Evolutionary conservation across 2,888 invertebrate genomes (phyloP).

Genomic region (Zygothrica quintamaculata): DNA sequence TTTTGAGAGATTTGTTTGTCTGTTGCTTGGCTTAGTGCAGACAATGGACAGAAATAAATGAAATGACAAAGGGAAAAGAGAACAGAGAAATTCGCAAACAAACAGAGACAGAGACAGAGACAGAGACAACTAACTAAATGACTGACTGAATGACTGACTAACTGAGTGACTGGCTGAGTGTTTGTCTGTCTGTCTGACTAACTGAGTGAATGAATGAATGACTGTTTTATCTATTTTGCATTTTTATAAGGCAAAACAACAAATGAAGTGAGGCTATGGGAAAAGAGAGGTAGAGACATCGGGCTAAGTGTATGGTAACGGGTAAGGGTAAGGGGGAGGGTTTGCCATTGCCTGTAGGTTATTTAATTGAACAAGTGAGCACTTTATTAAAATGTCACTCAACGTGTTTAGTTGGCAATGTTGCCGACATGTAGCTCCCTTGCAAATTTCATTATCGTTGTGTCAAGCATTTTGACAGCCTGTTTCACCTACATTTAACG

Average conservation of each 20-base stretch:
- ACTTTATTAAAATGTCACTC: conserved; percentile 80
- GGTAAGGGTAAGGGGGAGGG: too few species aligned
- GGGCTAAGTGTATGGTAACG: too few species aligned
- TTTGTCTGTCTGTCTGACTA: conserved; percentile 10
- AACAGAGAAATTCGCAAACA: conserved; percentile 9
- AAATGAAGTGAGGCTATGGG: not conserved
- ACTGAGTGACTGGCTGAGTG: conserved; percentile 9
- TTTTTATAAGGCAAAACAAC: conserved; percentile 44
- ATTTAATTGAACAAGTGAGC: conserved; percentile 78
- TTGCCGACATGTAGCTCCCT: conserved; percentile 52
- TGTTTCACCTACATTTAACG: conserved; percentile 76
- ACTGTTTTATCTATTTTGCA: conserved; percentile 50
- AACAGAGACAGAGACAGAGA: not conserved
- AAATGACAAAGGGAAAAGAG: conserved; percentile 4
- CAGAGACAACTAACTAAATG: conserved; percentile 18
- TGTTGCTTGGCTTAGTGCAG: conserved; percentile 1
- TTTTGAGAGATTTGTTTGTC: conserved; percentile 5
- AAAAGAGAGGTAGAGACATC: too few species aligned
- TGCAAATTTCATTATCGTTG: conserved; percentile 74
- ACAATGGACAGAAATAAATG: conserved; percentile 15
- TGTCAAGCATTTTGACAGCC: conserved; percentile 76
- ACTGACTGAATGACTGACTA: conserved; percentile 17
- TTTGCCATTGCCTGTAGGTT: conserved; percentile 34
- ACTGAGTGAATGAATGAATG: conserved; percentile 9
- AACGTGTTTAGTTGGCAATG: conserved; percentile 59